Evolutionary conservation across 2,888 invertebrate genomes (phyloP).

Genomic region (Dysmachus trigonus): DNA sequence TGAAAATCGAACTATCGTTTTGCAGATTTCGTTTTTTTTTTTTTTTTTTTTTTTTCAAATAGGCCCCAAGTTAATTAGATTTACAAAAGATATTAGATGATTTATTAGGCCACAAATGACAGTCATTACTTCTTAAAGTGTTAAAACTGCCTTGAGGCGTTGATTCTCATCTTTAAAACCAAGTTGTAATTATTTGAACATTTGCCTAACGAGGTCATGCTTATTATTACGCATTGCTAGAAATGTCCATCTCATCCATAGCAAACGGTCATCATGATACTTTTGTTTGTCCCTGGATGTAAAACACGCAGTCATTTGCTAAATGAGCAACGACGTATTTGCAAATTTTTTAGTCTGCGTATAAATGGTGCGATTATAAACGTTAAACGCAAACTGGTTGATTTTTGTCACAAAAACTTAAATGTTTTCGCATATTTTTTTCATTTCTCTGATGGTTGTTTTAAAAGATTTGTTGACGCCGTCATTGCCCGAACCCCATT

Average conservation of each 20-base stretch:
- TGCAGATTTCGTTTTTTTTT: background rate
- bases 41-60: background rate
- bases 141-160: background rate
- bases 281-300: background rate
- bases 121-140: background rate
- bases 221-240: background rate
- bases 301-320: background rate
- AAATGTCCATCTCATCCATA: background rate
- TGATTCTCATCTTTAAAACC: background rate
- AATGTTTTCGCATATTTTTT: background rate
- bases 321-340: background rate
- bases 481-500: background rate
- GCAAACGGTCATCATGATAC: background rate
- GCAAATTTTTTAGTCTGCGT: background rate
- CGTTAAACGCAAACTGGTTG: background rate
- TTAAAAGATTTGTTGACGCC: background rate
- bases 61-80: background rate
- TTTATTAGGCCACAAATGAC: background rate
- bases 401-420: background rate
- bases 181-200: background rate
- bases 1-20: background rate
- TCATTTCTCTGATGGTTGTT: background rate
- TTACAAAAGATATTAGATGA: background rate
- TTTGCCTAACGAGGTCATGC: background rate
- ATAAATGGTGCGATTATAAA: background rate